Evolutionary conservation across 2,888 invertebrate species (phyloP).

Genomic region (Phengaris alcon): DNA sequence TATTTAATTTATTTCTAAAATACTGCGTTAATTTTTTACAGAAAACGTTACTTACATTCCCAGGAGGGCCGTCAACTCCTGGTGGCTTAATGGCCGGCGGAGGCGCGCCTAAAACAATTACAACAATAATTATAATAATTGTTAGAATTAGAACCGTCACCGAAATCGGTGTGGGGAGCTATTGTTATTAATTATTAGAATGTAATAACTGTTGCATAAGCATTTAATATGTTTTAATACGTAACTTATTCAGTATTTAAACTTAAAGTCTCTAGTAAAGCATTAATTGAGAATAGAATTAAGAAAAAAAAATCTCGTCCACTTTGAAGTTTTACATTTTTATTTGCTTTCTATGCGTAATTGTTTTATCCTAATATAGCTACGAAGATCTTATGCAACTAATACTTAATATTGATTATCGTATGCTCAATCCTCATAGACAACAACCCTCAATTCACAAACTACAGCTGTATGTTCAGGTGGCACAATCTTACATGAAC

Average conservation of each 20-base stretch:
- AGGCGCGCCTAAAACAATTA: conserved; percentile 59
- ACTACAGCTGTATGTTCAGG: not conserved
- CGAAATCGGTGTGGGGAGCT: too few species aligned
- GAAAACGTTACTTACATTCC: conserved; percentile 52
- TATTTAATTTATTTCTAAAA: too few species aligned
- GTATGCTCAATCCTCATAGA: not conserved
- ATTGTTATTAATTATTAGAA: too few species aligned
- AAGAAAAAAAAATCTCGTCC: not conserved
- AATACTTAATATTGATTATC: not conserved
- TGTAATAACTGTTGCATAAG: not conserved
- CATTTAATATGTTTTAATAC: not conserved
- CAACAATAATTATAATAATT: not conserved
- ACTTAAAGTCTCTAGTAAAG: not conserved
- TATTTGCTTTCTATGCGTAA: not conserved
- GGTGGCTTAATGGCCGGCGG: conserved; percentile 62
- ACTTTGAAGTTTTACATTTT: not conserved
- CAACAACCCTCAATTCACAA: not conserved
- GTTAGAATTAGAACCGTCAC: too few species aligned
- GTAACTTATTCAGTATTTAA: not conserved
- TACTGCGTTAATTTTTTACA: not conserved
- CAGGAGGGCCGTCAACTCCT: conserved; percentile 63
- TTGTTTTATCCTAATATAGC: not conserved
- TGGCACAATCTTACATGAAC: not conserved
- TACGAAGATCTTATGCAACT: not conserved
- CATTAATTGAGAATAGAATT: not conserved